phyloP scores from a whole-genome alignment of 1,140 invertebrate species.

The Trinorchestia longiramus region DNA sequence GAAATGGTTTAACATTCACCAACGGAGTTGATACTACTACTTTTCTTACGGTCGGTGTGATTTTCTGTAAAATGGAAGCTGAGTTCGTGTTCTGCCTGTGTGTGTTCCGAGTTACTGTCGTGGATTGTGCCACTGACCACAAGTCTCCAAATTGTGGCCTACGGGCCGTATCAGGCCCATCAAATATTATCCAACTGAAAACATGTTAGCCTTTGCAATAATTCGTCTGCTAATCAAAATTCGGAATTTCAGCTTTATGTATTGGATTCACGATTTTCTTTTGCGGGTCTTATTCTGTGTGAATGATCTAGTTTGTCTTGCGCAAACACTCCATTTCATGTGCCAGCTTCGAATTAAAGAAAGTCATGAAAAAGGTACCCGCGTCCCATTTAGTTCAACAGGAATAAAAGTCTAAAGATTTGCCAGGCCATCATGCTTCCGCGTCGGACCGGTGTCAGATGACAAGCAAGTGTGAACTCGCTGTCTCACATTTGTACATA shows the following conservation, averaged over 20 bases:
- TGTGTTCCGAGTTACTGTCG: not conserved
- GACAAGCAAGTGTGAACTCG: not conserved
- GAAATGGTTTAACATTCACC: not conserved
- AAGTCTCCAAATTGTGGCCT: not conserved
- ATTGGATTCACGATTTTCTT: not conserved
- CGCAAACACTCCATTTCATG: not conserved
- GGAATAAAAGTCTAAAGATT: not conserved
- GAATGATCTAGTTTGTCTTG: not conserved
- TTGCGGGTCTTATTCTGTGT: not conserved
- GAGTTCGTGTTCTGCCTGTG: not conserved
- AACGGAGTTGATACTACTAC: not conserved
- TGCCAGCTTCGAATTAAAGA: not conserved
- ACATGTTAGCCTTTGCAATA: too few species aligned
- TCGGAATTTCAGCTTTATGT: not conserved
- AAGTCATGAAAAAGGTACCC: not conserved
- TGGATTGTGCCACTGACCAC: not conserved
- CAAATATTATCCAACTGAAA: too few species aligned
- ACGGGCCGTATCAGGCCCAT: not conserved
- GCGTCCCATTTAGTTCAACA: not conserved
- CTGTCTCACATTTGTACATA: slow-evolving; percentile 43
- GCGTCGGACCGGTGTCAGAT: not conserved
- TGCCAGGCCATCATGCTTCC: not conserved
- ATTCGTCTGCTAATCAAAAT: too few species aligned
- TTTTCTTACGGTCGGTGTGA: not conserved
- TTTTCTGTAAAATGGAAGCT: not conserved